A percentile compares a stretch with the other conserved stretches of the same genome.
phyloP scores from a whole-genome alignment of 2,113 vertebrate genomes.

The Gymnobelideus leadbeateri region DNA sequence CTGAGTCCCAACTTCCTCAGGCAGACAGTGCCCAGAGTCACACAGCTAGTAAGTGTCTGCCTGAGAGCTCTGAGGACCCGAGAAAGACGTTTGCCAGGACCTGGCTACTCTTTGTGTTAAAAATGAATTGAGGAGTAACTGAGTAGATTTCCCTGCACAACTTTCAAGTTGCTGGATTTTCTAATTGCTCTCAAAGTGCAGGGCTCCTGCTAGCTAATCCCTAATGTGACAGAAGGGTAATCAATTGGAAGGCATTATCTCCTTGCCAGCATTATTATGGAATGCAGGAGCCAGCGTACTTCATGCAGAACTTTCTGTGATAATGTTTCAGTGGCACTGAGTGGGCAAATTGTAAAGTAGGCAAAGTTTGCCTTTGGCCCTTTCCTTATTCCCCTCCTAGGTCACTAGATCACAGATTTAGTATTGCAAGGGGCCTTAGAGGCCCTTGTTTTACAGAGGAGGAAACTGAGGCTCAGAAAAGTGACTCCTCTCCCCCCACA shows the following conservation, averaged over 20 bases:
- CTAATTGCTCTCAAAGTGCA: neutral
- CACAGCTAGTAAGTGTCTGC: neutral
- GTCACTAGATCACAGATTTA: neutral
- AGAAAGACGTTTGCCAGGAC: neutral
- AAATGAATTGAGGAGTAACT: neutral
- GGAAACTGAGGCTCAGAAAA: too few species aligned
- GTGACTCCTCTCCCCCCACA: too few species aligned
- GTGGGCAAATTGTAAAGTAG: neutral
- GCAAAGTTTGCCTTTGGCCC: neutral
- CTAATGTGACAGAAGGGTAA: neutral
- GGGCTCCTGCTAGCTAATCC: neutral
- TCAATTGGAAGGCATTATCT: neutral
- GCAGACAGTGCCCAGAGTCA: neutral
- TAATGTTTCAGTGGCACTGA: neutral
- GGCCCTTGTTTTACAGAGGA: too few species aligned
- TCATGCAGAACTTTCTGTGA: neutral
- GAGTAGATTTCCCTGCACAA: neutral
- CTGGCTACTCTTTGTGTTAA: neutral
- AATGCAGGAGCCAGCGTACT: neutral
- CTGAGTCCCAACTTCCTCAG: neutral
- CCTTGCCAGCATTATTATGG: neutral
- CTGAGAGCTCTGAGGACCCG: neutral
- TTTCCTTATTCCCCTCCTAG: neutral
- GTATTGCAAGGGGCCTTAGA: too few species aligned
- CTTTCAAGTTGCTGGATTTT: neutral